Conservation (phyloP, 2,797 vertebrate genomes). For the Melanotaenia pygmaea region DNA sequence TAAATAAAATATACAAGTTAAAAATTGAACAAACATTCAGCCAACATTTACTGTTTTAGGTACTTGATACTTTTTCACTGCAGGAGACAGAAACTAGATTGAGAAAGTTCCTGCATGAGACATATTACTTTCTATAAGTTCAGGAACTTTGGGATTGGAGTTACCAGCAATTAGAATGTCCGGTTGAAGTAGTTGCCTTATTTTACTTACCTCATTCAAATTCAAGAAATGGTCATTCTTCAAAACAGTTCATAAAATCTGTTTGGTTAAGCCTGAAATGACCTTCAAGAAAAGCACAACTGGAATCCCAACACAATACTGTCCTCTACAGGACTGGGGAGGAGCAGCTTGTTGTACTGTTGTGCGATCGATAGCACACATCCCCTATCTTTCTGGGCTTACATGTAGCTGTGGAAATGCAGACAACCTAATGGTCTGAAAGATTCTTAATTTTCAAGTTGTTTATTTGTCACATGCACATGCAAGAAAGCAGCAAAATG, state of each 20-base stretch:
- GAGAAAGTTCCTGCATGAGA: not conserved
- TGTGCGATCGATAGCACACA: not conserved
- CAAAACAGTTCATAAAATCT: not conserved
- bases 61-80: not conserved
- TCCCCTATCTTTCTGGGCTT: not conserved
- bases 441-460: too few species aligned
- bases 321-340: not conserved
- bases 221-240: too few species aligned
- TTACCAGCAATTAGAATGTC: not conserved
- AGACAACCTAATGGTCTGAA: not conserved
- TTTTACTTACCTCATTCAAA: too few species aligned
- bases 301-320: not conserved
- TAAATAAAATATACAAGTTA: conserved; percentile 23
- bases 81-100: not conserved
- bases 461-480: too few species aligned
- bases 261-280: not conserved
- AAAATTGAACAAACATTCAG: conserved; percentile 26
- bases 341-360: too few species aligned
- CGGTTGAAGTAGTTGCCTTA: not conserved
- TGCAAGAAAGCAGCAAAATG: too few species aligned
- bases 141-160: not conserved
- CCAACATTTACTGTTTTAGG: conserved; percentile 15
- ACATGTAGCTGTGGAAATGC: not conserved
- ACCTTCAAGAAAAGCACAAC: not conserved
- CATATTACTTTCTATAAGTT: not conserved